phyloP scores from a whole-genome alignment of 2,797 vertebrate species.

The Myotis pilosus region DNA sequence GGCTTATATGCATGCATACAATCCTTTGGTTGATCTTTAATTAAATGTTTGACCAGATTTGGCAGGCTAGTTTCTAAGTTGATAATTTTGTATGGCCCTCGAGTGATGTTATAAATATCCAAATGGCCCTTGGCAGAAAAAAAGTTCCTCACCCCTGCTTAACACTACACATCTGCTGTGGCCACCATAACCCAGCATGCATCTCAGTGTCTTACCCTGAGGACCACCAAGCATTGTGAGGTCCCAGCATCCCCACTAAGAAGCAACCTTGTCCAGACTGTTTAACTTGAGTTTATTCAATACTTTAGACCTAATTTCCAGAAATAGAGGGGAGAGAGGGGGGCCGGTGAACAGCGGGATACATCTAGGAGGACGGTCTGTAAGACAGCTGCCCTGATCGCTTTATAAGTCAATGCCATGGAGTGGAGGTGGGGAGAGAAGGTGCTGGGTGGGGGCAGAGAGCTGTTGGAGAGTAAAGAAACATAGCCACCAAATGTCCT shows the following conservation, averaged over 20 bases:
- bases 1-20: too few relatives aligned
- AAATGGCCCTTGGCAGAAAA: too few relatives aligned
- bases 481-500: neutral
- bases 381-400: neutral
- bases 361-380: neutral
- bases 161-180: rapidly evolving
- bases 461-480: neutral
- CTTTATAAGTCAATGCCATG: neutral
- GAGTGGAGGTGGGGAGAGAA: neutral
- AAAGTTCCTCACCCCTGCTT: too few relatives aligned
- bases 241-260: rapidly evolving
- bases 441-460: neutral
- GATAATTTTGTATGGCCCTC: neutral
- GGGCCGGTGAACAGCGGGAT: neutral
- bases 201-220: rapidly evolving
- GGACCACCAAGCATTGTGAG: neutral
- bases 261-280: neutral
- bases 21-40: too few relatives aligned
- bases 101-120: too few relatives aligned
- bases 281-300: neutral
- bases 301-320: neutral
- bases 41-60: too few relatives aligned
- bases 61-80: too few relatives aligned
- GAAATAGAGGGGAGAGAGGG: neutral
- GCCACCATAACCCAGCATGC: too few relatives aligned